Evolutionary conservation across 2,113 vertebrate genomes (phyloP).

Genomic region (Chroicocephalus ridibundus): DNA sequence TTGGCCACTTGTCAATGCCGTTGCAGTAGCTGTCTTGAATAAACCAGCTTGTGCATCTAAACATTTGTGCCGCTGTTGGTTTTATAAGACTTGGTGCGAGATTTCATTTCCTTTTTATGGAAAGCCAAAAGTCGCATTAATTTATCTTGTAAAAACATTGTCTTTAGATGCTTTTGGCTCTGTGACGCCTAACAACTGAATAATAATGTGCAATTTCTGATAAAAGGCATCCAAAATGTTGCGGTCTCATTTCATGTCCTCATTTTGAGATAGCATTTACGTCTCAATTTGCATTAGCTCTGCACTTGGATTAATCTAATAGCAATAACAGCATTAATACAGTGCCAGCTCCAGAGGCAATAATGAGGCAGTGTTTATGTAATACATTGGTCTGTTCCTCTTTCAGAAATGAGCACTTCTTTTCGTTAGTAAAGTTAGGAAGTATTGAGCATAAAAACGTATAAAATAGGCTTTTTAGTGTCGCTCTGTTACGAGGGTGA

Average conservation of each 20-base stretch:
- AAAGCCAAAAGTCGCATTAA: not conserved
- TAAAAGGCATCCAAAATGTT: not conserved
- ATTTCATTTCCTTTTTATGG: not conserved
- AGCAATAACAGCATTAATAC: not conserved
- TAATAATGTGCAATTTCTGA: not conserved
- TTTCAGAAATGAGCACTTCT: not conserved
- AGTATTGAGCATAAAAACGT: not conserved
- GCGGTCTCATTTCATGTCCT: conserved; percentile 1
- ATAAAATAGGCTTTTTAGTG: not conserved
- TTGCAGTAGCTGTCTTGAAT: not conserved
- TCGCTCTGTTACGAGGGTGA: not conserved
- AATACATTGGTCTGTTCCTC: not conserved
- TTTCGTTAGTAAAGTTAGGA: not conserved
- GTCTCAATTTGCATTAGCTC: conserved; percentile 41
- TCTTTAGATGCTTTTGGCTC: conserved; percentile 3
- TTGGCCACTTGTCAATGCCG: not conserved
- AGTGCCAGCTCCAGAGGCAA: not conserved
- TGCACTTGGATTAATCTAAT: conserved; percentile 30
- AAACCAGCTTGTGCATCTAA: not conserved
- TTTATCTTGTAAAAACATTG: not conserved
- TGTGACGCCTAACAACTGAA: not conserved
- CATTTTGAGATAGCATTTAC: conserved; percentile 21
- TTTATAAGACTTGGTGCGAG: not conserved
- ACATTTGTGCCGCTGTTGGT: not conserved
- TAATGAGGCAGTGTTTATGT: not conserved